These are phyloP conservation scores for Ruditapes philippinarum DNA, from an alignment of 1,140 invertebrate species.

Conservation along the genomic window DNA sequence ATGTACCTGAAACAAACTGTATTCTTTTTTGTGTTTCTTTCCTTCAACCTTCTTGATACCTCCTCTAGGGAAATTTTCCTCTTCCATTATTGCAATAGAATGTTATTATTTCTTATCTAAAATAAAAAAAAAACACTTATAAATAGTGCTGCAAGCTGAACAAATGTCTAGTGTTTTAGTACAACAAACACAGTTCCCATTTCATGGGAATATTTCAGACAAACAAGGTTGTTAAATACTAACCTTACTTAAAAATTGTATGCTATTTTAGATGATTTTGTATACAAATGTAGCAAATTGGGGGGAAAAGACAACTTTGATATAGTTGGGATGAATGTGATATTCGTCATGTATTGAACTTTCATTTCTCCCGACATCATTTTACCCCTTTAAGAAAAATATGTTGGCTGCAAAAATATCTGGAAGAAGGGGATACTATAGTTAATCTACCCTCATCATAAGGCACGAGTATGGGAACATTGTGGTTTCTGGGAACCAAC, in stretches of 20 bases:
- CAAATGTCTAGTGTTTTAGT: neutral
- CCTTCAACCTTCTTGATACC: neutral
- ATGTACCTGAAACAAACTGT: conserved; percentile 2
- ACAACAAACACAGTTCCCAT: neutral
- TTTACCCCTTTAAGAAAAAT: too few relatives aligned
- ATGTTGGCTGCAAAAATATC: too few relatives aligned
- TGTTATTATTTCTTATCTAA: neutral
- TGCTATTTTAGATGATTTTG: neutral
- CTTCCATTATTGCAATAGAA: neutral
- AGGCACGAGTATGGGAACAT: too few relatives aligned
- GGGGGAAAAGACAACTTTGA: too few relatives aligned
- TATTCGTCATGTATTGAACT: too few relatives aligned
- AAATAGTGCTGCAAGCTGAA: neutral
- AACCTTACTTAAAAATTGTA: neutral
- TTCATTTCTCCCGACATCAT: too few relatives aligned
- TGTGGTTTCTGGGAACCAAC: too few relatives aligned
- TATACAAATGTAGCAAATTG: neutral
- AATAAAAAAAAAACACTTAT: neutral
- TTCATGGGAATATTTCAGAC: neutral
- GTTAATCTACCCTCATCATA: too few relatives aligned
- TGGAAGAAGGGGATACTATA: too few relatives aligned
- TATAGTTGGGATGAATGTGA: too few relatives aligned
- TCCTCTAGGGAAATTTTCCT: conserved; percentile 36
- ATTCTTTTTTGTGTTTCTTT: neutral
- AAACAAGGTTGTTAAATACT: neutral